Percentiles rank a stretch among this genome's conserved stretches.
Conservation (phyloP, 2,888 invertebrate species). For the Drosophila setosimentum region DNA sequence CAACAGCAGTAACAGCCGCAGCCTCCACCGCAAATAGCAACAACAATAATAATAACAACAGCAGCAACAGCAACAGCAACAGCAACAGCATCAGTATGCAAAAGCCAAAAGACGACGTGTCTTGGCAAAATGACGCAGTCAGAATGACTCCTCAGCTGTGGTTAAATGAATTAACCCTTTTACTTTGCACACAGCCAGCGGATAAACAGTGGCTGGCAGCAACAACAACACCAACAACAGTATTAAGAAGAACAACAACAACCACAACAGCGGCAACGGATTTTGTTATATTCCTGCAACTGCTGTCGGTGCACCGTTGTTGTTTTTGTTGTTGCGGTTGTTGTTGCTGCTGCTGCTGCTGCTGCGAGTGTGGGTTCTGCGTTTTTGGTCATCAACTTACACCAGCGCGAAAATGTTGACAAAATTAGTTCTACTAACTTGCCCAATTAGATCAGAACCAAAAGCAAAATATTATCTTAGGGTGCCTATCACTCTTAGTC, state of each 20-base stretch:
- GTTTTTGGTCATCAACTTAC: slow-evolving; percentile 57
- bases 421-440: neutral
- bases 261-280: slow-evolving; percentile 51
- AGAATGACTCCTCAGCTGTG: slow-evolving; percentile 61
- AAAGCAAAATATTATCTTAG: neutral
- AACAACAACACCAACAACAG: slow-evolving; percentile 44
- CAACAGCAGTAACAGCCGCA: slow-evolving; percentile 14
- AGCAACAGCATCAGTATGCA: slow-evolving; percentile 21
- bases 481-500: neutral
- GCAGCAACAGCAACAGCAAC: slow-evolving; percentile 12
- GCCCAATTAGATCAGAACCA: neutral
- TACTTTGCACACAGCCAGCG: slow-evolving; percentile 68
- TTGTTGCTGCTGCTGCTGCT: slow-evolving; percentile 6
- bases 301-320: slow-evolving; percentile 20
- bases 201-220: slow-evolving; percentile 35
- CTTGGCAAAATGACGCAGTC: slow-evolving; percentile 71
- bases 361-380: slow-evolving; percentile 49
- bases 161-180: slow-evolving; percentile 80
- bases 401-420: slow-evolving; percentile 55
- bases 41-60: slow-evolving; percentile 17
- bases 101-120: slow-evolving; percentile 55
- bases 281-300: slow-evolving; percentile 60
- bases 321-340: slow-evolving; percentile 15
- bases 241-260: neutral
- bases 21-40: slow-evolving; percentile 11